phyloP scores from a whole-genome alignment of 23 tunicate species.

The Phallusia fumigata region DNA sequence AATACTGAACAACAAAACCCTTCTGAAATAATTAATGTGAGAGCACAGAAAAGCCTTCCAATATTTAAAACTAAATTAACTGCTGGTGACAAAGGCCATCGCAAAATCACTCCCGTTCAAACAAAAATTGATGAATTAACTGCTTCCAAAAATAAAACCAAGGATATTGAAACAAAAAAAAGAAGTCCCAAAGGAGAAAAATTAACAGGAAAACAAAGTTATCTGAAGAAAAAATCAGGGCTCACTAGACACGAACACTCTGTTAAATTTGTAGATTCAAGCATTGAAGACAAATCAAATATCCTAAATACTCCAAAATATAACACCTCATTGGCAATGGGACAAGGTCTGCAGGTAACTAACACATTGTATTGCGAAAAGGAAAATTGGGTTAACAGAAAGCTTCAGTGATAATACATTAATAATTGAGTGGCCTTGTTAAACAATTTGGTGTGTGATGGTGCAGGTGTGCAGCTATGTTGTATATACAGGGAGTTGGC shows the following conservation, averaged over 20 bases:
- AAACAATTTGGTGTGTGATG: no score
- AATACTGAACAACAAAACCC: not conserved
- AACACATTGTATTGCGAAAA: no score
- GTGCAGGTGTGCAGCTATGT: no score
- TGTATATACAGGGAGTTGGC: no score
- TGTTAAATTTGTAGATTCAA: slow-evolving; percentile 14
- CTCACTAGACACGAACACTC: slow-evolving; percentile 64
- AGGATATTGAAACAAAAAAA: not conserved
- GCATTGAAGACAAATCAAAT: not conserved
- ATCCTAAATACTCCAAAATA: slow-evolving; percentile 52
- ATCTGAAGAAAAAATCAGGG: slow-evolving; percentile 69
- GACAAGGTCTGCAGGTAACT: slow-evolving; percentile 66
- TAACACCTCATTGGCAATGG: slow-evolving; percentile 43
- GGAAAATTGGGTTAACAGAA: no score
- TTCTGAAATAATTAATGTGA: not conserved
- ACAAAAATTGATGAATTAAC: slow-evolving; percentile 50
- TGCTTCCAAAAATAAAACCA: not conserved
- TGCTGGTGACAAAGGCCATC: slow-evolving; percentile 23
- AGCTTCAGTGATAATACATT: no score
- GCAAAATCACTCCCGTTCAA: slow-evolving; percentile 42
- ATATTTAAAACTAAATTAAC: slow-evolving; percentile 5
- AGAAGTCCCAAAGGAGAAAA: slow-evolving; percentile 1
- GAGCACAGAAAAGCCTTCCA: slow-evolving; percentile 12
- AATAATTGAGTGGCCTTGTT: no score
- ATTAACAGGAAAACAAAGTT: slow-evolving; percentile 16